Conservation (phyloP, 1,140 invertebrate genomes). For the Atopsyche davidsoni region DNA sequence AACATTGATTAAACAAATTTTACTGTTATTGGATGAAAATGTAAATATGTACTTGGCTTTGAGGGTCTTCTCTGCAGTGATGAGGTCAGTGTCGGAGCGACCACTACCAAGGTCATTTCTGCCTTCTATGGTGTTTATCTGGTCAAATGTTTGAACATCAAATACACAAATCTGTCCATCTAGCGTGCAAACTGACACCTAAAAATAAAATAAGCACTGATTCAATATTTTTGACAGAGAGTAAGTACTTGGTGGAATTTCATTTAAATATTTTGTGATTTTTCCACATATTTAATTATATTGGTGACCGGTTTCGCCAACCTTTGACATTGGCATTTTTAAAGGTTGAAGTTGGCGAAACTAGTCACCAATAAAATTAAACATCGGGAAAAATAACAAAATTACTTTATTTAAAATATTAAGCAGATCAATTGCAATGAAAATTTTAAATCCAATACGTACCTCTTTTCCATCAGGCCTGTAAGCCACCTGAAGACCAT, state of each 20-base stretch:
- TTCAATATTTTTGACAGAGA: too few relatives aligned
- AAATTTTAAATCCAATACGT: too few relatives aligned
- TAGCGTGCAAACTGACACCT: constrained; percentile 83
- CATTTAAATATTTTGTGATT: too few relatives aligned
- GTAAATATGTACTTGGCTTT: constrained; percentile 68
- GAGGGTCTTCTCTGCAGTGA: constrained; percentile 80
- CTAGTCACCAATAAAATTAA: too few relatives aligned
- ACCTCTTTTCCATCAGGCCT: constrained; percentile 83
- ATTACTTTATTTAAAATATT: too few relatives aligned
- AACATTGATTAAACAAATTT: constrained; percentile 18
- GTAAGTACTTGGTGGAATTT: too few relatives aligned
- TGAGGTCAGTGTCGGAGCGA: constrained; percentile 73
- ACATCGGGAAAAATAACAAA: too few relatives aligned
- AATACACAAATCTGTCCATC: constrained; percentile 87
- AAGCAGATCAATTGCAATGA: too few relatives aligned
- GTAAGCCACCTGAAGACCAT: constrained; percentile 79
- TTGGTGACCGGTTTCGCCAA: too few relatives aligned
- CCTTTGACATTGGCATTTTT: too few relatives aligned
- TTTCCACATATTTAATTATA: too few relatives aligned
- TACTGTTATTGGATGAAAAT: background rate
- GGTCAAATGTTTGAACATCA: constrained; percentile 61
- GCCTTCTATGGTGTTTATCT: constrained; percentile 79
- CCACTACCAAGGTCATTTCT: constrained; percentile 82
- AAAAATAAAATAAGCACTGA: constrained; percentile 13
- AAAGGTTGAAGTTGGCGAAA: too few relatives aligned